Evolutionary conservation across 2,113 vertebrate species (phyloP).

Genomic region (Aspiorhynchus laticeps): DNA sequence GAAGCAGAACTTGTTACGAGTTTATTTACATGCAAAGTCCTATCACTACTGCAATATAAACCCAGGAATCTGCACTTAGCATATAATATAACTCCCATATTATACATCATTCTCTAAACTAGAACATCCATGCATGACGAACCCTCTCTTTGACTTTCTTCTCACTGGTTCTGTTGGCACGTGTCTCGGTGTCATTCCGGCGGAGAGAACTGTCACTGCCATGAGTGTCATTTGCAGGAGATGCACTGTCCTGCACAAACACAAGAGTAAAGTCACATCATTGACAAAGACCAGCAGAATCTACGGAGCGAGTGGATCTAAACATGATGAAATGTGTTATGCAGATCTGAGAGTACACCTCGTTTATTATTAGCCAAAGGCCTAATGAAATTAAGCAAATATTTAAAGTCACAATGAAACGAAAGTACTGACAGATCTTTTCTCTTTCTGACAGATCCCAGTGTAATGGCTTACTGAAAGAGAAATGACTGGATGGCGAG

Average conservation of each 20-base stretch:
- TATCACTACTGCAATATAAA: background rate
- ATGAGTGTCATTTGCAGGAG: constrained; percentile 85
- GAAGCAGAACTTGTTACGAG: background rate
- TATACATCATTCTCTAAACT: background rate
- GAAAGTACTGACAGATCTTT: background rate
- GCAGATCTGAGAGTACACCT: background rate
- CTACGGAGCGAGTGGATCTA: background rate
- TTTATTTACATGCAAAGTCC: background rate
- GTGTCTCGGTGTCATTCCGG: constrained; percentile 73
- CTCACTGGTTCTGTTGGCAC: constrained; percentile 71
- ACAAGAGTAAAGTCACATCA: background rate
- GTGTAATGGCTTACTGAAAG: background rate
- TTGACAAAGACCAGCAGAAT: background rate
- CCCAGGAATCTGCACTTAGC: background rate
- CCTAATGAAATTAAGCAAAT: no score
- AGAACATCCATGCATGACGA: background rate
- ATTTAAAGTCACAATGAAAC: no score
- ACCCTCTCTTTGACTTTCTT: constrained; percentile 87
- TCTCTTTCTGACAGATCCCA: no score
- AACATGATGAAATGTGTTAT: background rate
- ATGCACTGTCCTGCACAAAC: constrained; percentile 82
- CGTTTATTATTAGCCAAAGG: background rate
- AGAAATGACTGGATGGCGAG: background rate
- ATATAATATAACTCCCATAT: background rate
- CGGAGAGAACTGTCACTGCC: constrained; percentile 82